These are phyloP conservation scores for Himalopsyche kuldschensis DNA, from an alignment of 2,888 invertebrate genomes.

Conservation along the genomic window DNA sequence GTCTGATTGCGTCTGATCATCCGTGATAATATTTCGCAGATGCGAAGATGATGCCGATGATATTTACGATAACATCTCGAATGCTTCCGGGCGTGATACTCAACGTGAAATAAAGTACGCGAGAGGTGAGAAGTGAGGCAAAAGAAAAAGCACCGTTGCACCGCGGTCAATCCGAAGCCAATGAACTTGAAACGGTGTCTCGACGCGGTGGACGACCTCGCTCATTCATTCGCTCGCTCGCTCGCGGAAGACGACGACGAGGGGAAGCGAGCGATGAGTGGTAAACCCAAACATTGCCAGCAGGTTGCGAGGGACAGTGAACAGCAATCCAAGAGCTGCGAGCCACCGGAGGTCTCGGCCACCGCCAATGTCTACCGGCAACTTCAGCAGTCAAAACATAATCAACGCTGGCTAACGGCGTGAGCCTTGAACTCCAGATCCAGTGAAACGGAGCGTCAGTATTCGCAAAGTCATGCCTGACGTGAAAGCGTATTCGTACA, in stretches of 20 bases:
- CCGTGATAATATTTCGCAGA: no score
- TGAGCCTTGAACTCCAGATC: no score
- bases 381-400: no score
- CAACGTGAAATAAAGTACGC: not conserved
- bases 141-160: slow-evolving; percentile 14
- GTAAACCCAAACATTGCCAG: not conserved
- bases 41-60: no score
- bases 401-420: no score
- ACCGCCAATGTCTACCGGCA: no score
- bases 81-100: not conserved
- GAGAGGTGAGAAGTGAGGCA: not conserved
- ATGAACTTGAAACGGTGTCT: slow-evolving; percentile 38
- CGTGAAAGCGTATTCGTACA: no score
- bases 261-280: not conserved
- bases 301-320: not conserved
- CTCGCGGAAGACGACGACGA: not conserved
- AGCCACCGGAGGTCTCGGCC: not conserved
- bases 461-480: no score
- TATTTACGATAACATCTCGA: not conserved
- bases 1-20: no score
- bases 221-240: no score
- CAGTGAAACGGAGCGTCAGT: no score
- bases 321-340: not conserved
- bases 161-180: slow-evolving; percentile 11
- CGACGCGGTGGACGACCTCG: not conserved